These are phyloP conservation scores for Molossus alvarezi DNA, from an alignment of 2,797 vertebrate species.

Conservation along the genomic window DNA sequence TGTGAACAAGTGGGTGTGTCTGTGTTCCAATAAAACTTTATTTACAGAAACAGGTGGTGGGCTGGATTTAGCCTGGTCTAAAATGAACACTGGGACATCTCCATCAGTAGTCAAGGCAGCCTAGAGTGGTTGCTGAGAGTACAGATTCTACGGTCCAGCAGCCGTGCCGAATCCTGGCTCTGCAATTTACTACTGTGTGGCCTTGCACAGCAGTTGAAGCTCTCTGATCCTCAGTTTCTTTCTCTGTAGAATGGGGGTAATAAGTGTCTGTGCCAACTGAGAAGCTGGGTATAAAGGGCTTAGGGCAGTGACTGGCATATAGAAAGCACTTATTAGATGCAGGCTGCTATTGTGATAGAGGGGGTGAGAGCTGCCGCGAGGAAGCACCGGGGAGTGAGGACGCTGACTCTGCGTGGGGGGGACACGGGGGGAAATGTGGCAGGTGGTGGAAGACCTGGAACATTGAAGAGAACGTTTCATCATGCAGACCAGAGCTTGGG, in stretches of 20 bases:
- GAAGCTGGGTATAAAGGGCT: background rate
- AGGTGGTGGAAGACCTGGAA: background rate
- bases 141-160: background rate
- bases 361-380: accelerated
- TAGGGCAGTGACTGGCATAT: background rate
- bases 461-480: background rate
- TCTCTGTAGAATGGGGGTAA: background rate
- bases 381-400: background rate
- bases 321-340: background rate
- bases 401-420: accelerated
- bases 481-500: background rate
- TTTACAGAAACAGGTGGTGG: background rate
- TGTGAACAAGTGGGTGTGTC: background rate
- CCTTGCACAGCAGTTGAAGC: background rate
- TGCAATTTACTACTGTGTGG: background rate
- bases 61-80: background rate
- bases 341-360: accelerated
- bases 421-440: background rate
- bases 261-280: background rate
- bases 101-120: background rate
- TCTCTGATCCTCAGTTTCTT: background rate
- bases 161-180: background rate
- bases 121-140: background rate
- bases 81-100: background rate
- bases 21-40: constrained; percentile 65